Conservation (phyloP, 1,140 invertebrate species). For the Meteorus sp. region DNA sequence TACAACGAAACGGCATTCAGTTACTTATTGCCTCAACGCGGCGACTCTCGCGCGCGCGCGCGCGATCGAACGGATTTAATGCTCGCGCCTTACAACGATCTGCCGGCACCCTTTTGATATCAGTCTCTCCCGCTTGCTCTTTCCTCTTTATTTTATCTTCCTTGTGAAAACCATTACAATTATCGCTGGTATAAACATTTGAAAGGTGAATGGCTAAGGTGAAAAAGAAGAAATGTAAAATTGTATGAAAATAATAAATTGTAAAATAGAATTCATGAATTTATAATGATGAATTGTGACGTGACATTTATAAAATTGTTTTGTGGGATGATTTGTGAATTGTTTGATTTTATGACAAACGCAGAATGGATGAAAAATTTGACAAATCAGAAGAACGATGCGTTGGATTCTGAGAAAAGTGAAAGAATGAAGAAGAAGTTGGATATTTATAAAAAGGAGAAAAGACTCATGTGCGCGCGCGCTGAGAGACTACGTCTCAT, state of each 20-base stretch:
- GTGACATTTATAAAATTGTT: too few relatives aligned
- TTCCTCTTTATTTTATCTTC: conserved; percentile 19
- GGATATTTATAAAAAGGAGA: conserved; percentile 17
- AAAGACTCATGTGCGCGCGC: conserved; percentile 35
- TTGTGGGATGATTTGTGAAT: too few relatives aligned
- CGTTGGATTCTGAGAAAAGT: conserved; percentile 27
- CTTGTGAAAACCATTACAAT: conserved; percentile 33
- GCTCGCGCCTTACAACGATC: conserved; percentile 29
- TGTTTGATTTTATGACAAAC: too few relatives aligned
- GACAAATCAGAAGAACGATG: too few relatives aligned
- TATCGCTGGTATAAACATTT: conserved; percentile 25
- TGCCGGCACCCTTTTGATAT: conserved; percentile 32
- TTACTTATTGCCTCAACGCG: conserved; percentile 51
- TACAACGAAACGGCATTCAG: conserved; percentile 56
- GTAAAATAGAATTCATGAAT: too few relatives aligned
- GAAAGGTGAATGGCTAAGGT: background rate
- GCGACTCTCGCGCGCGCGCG: conserved; percentile 27
- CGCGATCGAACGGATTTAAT: conserved; percentile 31
- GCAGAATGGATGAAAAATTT: too few relatives aligned
- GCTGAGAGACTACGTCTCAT: conserved; percentile 53
- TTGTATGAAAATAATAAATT: too few relatives aligned
- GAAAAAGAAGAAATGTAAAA: background rate
- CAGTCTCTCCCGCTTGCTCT: conserved; percentile 11
- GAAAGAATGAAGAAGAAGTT: conserved; percentile 20
- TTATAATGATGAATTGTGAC: too few relatives aligned